Conservation (phyloP, 2,113 vertebrate species). For the Sitta europaea region DNA sequence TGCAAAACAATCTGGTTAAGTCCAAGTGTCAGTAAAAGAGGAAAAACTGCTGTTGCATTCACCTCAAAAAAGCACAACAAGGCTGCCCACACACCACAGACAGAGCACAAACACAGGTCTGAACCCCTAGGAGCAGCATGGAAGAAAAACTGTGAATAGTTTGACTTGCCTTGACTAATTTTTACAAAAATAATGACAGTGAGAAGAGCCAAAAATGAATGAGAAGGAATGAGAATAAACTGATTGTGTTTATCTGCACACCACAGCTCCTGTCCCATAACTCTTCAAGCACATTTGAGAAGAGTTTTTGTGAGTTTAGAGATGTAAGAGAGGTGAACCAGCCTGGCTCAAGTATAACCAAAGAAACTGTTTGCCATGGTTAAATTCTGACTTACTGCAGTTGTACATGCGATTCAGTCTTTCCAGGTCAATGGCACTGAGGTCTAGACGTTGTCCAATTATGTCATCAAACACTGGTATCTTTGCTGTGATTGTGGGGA, state of each 20-base stretch:
- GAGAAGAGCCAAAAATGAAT: neutral
- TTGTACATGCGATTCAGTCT: constrained; percentile 92
- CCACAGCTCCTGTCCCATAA: neutral
- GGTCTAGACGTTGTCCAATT: constrained; percentile 88
- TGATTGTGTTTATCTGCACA: neutral
- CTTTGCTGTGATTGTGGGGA: constrained; percentile 87
- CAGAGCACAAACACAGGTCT: neutral
- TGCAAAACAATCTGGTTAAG: neutral
- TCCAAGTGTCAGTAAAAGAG: neutral
- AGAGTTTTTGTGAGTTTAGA: neutral
- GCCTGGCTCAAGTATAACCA: neutral
- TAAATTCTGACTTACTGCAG: constrained; percentile 80
- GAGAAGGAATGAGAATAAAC: neutral
- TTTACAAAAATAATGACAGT: neutral
- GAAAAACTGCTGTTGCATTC: neutral
- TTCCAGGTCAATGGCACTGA: constrained; percentile 82
- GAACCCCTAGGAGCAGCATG: neutral
- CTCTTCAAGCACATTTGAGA: neutral
- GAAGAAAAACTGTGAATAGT: neutral
- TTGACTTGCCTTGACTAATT: neutral
- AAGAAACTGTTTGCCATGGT: neutral
- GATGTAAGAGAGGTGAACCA: neutral
- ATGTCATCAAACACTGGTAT: constrained; percentile 84
- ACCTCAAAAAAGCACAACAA: neutral
- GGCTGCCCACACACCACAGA: neutral